phyloP scores from a whole-genome alignment of 2,113 vertebrate species.

The Psilopsiagon aymara region DNA sequence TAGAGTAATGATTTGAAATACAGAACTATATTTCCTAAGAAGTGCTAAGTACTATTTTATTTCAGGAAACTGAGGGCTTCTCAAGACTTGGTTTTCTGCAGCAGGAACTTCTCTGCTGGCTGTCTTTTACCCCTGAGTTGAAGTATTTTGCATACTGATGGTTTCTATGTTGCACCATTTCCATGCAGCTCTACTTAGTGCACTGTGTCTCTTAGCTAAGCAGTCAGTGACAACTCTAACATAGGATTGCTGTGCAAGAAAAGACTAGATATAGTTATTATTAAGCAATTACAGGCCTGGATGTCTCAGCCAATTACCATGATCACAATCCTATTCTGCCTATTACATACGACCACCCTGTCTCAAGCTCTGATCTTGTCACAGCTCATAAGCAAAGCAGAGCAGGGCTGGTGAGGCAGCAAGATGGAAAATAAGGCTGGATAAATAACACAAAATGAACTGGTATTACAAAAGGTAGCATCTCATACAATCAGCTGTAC shows the following conservation, averaged over 20 bases:
- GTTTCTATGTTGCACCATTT: neutral
- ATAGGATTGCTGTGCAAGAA: neutral
- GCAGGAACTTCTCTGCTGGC: neutral
- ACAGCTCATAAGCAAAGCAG: neutral
- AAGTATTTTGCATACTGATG: neutral
- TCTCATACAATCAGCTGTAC: neutral
- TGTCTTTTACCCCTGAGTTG: neutral
- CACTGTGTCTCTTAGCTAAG: neutral
- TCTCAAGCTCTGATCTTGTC: conserved; percentile 34
- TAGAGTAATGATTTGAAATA: neutral
- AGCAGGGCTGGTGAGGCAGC: neutral
- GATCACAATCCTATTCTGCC: neutral
- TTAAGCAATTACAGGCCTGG: conserved; percentile 2
- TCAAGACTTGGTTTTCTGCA: neutral
- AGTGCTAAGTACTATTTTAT: neutral
- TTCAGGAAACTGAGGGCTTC: neutral
- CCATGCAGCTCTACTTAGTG: neutral
- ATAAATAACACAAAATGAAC: neutral
- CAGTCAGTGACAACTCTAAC: neutral
- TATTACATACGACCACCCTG: neutral
- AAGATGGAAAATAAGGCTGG: conserved; percentile 20
- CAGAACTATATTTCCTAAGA: neutral
- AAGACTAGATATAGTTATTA: neutral
- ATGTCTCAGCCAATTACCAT: conserved; percentile 17
- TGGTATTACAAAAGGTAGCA: neutral